phyloP scores from a whole-genome alignment of 2,888 invertebrate genomes.

The Pseudeuparius sepicola region DNA sequence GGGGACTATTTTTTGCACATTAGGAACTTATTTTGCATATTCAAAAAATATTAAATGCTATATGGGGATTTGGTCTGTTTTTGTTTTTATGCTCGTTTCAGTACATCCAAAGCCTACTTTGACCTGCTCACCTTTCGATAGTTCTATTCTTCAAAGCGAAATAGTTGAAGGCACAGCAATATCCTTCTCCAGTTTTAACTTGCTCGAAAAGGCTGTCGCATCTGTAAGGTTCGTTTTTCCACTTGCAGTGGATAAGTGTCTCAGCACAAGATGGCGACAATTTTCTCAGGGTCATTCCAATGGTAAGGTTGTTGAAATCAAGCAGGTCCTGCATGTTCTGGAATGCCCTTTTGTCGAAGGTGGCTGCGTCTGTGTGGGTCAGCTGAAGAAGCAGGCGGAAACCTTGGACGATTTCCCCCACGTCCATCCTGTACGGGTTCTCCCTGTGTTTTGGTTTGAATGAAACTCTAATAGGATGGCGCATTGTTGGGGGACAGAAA shows the following conservation, averaged over 20 bases:
- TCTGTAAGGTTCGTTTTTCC: conserved; percentile 31
- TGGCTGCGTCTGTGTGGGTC: conserved; percentile 13
- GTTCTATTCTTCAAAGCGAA: conserved; percentile 37
- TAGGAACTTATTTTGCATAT: too few species aligned
- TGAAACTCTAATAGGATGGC: too few species aligned
- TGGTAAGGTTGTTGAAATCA: conserved; percentile 21
- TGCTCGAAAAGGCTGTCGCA: conserved; percentile 32
- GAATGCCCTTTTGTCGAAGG: conserved; percentile 17
- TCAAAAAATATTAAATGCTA: too few species aligned
- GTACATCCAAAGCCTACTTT: too few species aligned
- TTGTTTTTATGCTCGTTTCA: too few species aligned
- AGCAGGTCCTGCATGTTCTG: conserved; percentile 23
- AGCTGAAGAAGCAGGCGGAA: conserved; percentile 18
- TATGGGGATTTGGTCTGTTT: too few species aligned
- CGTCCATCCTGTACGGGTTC: too few species aligned
- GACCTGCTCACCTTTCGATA: conserved; percentile 28
- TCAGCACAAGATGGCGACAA: conserved; percentile 28
- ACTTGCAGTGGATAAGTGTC: conserved; percentile 29
- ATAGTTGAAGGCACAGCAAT: conserved; percentile 59
- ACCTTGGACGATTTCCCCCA: conserved; percentile 17
- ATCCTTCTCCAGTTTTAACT: conserved; percentile 31
- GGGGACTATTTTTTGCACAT: too few species aligned
- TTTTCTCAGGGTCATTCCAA: conserved; percentile 15
- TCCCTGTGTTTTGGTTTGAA: conserved; percentile 8
- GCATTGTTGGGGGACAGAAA: too few species aligned